phyloP scores from a whole-genome alignment of 2,888 invertebrate species.

The Caenorhabditis sp. region DNA sequence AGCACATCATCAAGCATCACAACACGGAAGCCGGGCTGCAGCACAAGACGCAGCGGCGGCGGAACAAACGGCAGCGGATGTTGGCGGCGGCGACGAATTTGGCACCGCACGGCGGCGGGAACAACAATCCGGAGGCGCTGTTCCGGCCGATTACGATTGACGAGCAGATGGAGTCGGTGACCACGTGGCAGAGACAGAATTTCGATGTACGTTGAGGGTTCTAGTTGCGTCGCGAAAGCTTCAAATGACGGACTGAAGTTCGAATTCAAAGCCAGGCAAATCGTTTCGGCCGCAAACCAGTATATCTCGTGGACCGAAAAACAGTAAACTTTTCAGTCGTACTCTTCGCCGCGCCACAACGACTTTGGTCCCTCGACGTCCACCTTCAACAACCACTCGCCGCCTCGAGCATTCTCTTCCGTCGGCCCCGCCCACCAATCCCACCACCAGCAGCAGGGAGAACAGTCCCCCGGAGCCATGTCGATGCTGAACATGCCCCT shows the following conservation, averaged over 20 bases:
- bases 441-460: conserved; percentile 9
- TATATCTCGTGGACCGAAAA: too few relatives aligned
- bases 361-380: too few relatives aligned
- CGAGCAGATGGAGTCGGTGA: conserved; percentile 49
- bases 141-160: conserved; percentile 60
- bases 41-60: conserved; percentile 87
- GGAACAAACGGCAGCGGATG: conserved; percentile 75
- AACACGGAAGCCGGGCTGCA: conserved; percentile 74
- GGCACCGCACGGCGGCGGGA: conserved; percentile 1
- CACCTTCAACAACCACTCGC: too few relatives aligned
- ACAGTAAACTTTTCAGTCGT: too few relatives aligned
- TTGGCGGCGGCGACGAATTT: conserved; percentile 63
- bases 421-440: conserved; percentile 44
- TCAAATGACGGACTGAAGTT: too few relatives aligned
- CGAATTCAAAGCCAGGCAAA: too few relatives aligned
- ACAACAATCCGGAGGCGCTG: conserved; percentile 47
- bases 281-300: too few relatives aligned
- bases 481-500: conserved; percentile 65
- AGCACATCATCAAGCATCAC: conserved; percentile 81
- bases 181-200: conserved; percentile 55
- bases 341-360: too few relatives aligned
- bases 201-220: too few relatives aligned
- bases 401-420: conserved; percentile 61
- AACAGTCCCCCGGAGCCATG: conserved; percentile 65
- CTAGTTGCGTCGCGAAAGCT: too few relatives aligned